Conservation (phyloP, 37 sponge, comb jelly and placozoan species). For the Agelas oroides region DNA sequence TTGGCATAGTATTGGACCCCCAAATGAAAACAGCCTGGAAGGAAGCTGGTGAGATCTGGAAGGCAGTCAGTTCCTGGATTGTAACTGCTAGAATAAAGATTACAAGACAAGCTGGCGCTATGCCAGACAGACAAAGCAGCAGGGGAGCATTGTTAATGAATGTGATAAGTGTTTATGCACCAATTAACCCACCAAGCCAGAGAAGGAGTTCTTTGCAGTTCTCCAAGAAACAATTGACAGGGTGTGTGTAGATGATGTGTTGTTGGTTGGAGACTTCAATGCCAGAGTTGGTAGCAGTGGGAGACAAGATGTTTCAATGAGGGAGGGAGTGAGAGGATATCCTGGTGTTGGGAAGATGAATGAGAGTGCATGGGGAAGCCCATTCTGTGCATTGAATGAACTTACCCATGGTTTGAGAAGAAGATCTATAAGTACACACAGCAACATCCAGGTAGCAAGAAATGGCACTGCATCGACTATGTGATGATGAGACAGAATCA, state of each 20-base stretch:
- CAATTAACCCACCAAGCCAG: constrained; percentile 35
- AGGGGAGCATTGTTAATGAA: background rate
- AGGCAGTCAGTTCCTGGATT: constrained; percentile 53
- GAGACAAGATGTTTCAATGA: background rate
- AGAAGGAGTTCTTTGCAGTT: constrained; percentile 19
- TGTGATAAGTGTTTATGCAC: constrained; percentile 50
- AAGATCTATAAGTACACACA: constrained; percentile 38
- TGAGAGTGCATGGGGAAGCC: constrained; percentile 40
- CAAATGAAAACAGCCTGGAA: constrained; percentile 47
- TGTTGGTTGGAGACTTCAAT: constrained; percentile 40
- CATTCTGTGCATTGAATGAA: constrained; percentile 53
- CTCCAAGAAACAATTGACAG: constrained; percentile 9
- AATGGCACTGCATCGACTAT: constrained; percentile 24
- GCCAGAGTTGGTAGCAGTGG: constrained; percentile 13
- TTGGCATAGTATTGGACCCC: constrained; percentile 36
- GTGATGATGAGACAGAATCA: constrained; percentile 30
- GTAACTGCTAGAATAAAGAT: constrained; percentile 20
- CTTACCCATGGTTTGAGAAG: constrained; percentile 59
- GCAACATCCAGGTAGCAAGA: constrained; percentile 51
- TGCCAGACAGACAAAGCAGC: constrained; percentile 30
- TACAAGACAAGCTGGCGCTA: constrained; percentile 1
- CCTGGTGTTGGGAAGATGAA: constrained; percentile 47
- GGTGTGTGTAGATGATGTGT: constrained; percentile 11
- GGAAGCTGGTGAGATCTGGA: constrained; percentile 48
- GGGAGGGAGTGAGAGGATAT: constrained; percentile 23